Evolutionary conservation across 2,113 vertebrate genomes (phyloP), one percentile per base, ranked within the genome.

Genomic region (Neoarius graeffei): DNA sequence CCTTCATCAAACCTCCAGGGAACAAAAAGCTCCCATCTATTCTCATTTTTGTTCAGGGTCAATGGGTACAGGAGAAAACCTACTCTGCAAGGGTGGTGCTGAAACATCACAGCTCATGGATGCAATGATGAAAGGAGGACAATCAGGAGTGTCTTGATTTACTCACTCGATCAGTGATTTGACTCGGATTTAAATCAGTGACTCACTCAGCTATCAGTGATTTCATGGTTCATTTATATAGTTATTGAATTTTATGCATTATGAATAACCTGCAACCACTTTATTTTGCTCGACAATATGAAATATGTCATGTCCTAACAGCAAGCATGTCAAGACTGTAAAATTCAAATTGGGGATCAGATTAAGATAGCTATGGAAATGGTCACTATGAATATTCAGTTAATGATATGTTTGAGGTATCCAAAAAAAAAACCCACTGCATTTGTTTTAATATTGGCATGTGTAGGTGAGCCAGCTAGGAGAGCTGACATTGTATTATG

Each of bases 1-100:
- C 91, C 85, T 87, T 87, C 76, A 85, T 86, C 87, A 81, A 87
- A 85, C 84, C 89, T 89, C 86, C 87, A 27, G 20, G 87, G 83
- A 91, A 90, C 85, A 84, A 69, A 92, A 83, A 79, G 35, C 7
- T 25, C 20, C 60, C 5, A 69, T 87, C 85, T 91, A 71, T 88
- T 87, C 83, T 90, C 81, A 76, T 57, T 85, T 85, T 30, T 71
- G 88, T 71, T 86, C 88, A 91, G 60, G 77, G 88, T 79, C 88
- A 82, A 85, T 81, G 69, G 74, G 20, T 73, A 73, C 69, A 81
- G 62, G 15, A 74, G 35, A 89, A 50, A 86, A 80, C 13, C n/a
- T 35, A 48, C 59, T 62, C 64, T 30, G 30, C 27, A 62, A 62
- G 23, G 57, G 20, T 83, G 42, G 20, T 66, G 64, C 64, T 71